Conservation (phyloP, 2,797 vertebrate species). For the Halcyon badia region DNA sequence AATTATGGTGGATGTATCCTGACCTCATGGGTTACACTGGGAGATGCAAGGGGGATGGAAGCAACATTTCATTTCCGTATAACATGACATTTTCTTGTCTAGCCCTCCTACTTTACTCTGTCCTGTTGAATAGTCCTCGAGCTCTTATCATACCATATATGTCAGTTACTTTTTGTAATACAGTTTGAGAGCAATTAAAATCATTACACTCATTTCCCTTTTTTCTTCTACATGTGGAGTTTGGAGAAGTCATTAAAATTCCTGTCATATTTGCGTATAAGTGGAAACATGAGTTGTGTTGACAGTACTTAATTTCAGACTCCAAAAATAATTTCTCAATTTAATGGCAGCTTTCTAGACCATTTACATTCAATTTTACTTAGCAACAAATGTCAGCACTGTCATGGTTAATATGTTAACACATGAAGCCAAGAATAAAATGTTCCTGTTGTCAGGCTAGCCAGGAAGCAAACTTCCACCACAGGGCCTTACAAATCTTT, state of each 20-base stretch:
- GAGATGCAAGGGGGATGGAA: background rate
- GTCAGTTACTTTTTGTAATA: background rate
- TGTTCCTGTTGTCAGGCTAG: background rate
- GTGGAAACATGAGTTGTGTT: slow-evolving; percentile 36
- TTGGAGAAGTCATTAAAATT: slow-evolving; percentile 42
- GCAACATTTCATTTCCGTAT: background rate
- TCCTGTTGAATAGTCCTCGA: background rate
- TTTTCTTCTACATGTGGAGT: background rate
- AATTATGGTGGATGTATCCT: background rate
- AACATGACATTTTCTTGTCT: background rate
- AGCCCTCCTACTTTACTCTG: background rate
- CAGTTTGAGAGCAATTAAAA: slow-evolving; percentile 18
- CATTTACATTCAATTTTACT: slow-evolving; percentile 30
- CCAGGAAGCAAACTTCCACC: background rate
- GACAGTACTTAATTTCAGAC: slow-evolving; percentile 52
- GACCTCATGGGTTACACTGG: rapidly evolving
- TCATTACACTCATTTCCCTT: background rate
- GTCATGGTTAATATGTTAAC: slow-evolving; percentile 38
- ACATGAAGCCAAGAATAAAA: slow-evolving; percentile 37
- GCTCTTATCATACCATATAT: background rate
- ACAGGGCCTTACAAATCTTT: background rate
- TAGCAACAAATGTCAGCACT: slow-evolving; percentile 51
- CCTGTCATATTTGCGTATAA: background rate
- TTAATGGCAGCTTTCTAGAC: slow-evolving; percentile 49
- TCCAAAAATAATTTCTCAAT: slow-evolving; percentile 54